Conservation (phyloP, 2,113 vertebrate genomes). For the Macquaria australasica region DNA sequence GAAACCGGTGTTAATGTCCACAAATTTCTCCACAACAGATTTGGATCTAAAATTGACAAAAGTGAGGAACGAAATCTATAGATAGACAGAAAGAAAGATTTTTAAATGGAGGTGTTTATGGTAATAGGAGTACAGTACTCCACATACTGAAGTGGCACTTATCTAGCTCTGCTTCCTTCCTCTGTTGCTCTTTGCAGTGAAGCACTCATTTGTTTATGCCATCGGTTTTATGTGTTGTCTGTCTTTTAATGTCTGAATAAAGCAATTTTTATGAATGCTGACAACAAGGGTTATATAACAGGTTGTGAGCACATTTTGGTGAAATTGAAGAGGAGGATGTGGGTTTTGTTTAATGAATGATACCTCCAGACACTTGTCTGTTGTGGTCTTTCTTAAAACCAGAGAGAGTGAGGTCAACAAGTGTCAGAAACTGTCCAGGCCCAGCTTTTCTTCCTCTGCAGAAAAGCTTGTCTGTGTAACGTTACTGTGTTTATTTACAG, state of each 20-base stretch:
- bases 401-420: slow-evolving; percentile 9
- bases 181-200: slow-evolving; percentile 7
- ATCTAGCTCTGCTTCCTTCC: slow-evolving; percentile 7
- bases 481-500: too few species aligned
- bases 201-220: slow-evolving; percentile 22
- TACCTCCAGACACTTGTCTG: slow-evolving; percentile 12
- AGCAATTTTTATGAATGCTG: background rate
- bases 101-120: slow-evolving; percentile 32
- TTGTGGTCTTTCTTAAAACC: slow-evolving; percentile 17
- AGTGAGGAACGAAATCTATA: too few species aligned
- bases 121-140: slow-evolving; percentile 18
- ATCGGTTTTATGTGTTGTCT: background rate
- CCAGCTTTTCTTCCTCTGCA: background rate
- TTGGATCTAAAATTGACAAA: background rate
- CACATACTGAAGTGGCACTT: slow-evolving; percentile 30
- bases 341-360: background rate
- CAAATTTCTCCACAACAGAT: background rate
- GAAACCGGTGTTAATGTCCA: background rate
- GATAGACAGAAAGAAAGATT: background rate
- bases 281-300: slow-evolving; percentile 21
- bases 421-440: slow-evolving; percentile 5
- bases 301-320: background rate
- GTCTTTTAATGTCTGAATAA: slow-evolving; percentile 21
- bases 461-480: too few species aligned
- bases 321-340: background rate